Evolutionary conservation across 2,888 invertebrate species (phyloP), one percentile per base, ranked within the genome.

Genomic region (Andrena fulva): DNA sequence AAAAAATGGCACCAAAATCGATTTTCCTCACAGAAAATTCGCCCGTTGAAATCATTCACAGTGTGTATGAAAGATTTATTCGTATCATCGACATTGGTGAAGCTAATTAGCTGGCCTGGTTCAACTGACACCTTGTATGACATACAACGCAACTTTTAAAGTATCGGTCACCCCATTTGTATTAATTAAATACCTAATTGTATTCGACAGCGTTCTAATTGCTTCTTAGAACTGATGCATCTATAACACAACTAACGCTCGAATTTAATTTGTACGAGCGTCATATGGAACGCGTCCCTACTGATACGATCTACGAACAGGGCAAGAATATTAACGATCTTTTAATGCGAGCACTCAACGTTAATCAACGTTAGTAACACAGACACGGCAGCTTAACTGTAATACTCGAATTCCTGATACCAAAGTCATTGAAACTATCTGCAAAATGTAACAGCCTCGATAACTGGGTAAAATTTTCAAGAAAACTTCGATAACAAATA

Each of bases 321-420:
- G 50, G 33, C 35, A 27, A 8, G 20, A 33, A 70, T 69, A 27
- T 69, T 60, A 75, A 60, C 27, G 35, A 35, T 69, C 27, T 52
- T 16, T 35, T 71, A 70, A 24, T 29, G 24, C 20, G 24, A 35
- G 16, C 27, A 42, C 2, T 12, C n/a, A n/a, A 24, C 42, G n/a
- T 10, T 24, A 24, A 10, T 16, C 42, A 7, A 1, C 10, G 12
- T 29, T 35, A 24, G n/a, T 29, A 71, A 50, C n/a, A 31, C 12
- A 12, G 12, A 12, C 27, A 31, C 48, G 42, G 24, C 48, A 31
- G 8, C 27, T 20, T 29, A 27, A 50, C 27, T 29, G 12, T 42
- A 59, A 24, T 16, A 48, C 10, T 69, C 60, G 29, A 52, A 69
- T 50, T 52, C 20, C 10, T 35, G 60, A 62, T 70, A 52, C 50